Conservation (phyloP, 2,113 vertebrate genomes). For the Pitta sordida region DNA sequence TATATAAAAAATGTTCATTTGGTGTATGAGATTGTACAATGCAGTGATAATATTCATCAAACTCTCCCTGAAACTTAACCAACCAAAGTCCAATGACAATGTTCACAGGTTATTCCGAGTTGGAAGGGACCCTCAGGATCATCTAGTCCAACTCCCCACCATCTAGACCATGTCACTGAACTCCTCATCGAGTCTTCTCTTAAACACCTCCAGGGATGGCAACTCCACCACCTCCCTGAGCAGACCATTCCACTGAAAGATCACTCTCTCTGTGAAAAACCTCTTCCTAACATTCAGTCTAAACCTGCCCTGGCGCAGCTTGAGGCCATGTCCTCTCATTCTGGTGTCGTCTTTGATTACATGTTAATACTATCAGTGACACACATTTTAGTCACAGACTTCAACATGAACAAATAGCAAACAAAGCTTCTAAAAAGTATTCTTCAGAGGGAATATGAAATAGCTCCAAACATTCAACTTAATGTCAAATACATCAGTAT, state of each 20-base stretch:
- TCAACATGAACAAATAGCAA: background rate
- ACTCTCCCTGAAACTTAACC: background rate
- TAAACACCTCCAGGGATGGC: no score
- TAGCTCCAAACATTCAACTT: background rate
- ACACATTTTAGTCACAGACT: background rate
- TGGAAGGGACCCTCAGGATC: no score
- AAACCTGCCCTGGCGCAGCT: no score
- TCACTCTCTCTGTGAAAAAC: no score
- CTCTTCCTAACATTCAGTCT: no score
- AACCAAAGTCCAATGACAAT: background rate
- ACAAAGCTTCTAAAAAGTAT: background rate
- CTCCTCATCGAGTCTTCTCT: no score
- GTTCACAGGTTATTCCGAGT: no score
- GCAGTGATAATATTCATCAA: background rate
- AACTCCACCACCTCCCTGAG: no score
- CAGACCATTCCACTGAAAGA: no score
- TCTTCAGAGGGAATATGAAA: background rate
- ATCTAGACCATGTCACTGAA: no score
- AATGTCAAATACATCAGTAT: background rate
- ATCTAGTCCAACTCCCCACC: no score
- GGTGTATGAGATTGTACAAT: background rate
- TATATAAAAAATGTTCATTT: background rate
- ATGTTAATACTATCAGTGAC: background rate
- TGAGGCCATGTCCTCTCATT: no score
- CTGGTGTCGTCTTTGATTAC: conserved; percentile 16